Conservation (phyloP, 1,140 invertebrate species). For the Ceratosolen fusciceps region DNA sequence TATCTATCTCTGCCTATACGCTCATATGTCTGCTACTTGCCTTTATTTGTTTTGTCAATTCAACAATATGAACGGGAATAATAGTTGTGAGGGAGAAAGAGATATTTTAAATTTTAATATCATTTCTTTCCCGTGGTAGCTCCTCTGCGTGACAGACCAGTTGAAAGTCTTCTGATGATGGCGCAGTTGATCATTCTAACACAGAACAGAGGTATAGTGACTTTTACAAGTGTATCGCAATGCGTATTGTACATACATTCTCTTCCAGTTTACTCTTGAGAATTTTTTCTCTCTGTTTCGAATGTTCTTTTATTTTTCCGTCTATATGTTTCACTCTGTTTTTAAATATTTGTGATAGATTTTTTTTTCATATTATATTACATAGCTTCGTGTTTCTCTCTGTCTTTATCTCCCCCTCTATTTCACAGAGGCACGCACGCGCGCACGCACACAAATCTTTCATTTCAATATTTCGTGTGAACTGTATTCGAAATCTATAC, state of each 20-base stretch:
- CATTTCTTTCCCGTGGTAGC: conserved; percentile 6
- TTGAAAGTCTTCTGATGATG: background rate
- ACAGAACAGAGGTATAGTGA: background rate
- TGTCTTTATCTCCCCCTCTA: background rate
- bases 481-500: background rate
- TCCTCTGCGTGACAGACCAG: background rate
- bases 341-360: background rate
- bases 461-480: background rate
- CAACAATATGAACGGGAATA: background rate
- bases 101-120: background rate
- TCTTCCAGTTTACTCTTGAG: too few species aligned
- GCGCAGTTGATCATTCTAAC: conserved; percentile 28
- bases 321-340: background rate
- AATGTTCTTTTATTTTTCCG: conserved; percentile 17
- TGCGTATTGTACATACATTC: background rate
- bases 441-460: background rate
- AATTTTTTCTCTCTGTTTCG: background rate
- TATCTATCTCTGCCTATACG: conserved; percentile 5
- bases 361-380: too few species aligned
- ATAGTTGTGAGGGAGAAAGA: conserved; percentile 7
- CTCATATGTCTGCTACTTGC: background rate
- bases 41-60: background rate
- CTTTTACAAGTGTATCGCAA: background rate
- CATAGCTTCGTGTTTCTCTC: background rate
- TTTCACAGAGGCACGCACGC: too few species aligned